These are phyloP conservation scores for Drosophila buzzatii DNA, from an alignment of 2,888 invertebrate genomes.

Conservation along the genomic window DNA sequence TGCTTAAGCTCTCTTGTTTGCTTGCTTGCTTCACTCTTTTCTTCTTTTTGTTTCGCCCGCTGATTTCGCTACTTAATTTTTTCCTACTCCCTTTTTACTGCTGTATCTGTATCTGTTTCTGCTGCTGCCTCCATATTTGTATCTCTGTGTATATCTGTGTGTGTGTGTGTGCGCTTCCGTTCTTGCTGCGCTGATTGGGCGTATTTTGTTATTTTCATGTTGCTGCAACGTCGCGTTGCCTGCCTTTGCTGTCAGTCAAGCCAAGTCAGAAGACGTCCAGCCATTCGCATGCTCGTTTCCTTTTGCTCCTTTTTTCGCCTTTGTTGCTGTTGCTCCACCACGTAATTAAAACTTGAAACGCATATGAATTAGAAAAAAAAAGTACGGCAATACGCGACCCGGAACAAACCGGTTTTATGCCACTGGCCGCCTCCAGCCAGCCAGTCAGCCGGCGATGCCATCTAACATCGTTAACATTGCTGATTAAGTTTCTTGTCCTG, in stretches of 20 bases:
- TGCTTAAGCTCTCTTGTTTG: neutral
- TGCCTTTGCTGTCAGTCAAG: constrained; percentile 72
- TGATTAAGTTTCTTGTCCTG: constrained; percentile 83
- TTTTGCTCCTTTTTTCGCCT: constrained; percentile 27
- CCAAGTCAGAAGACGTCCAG: constrained; percentile 52
- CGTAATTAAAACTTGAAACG: constrained; percentile 85
- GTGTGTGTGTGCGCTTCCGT: constrained; percentile 54
- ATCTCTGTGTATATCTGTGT: constrained; percentile 21
- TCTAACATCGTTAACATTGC: constrained; percentile 82
- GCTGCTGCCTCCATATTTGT: constrained; percentile 23
- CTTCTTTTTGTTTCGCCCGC: constrained; percentile 62
- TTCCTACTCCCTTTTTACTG: constrained; percentile 47
- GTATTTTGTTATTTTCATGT: constrained; percentile 80
- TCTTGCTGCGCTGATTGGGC: constrained; percentile 77
- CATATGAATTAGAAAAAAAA: constrained; percentile 83
- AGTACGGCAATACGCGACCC: constrained; percentile 65
- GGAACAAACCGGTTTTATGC: constrained; percentile 66
- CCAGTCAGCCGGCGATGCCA: constrained; percentile 42
- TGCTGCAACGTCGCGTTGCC: constrained; percentile 50
- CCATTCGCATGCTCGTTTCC: constrained; percentile 49
- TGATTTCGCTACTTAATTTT: constrained; percentile 79
- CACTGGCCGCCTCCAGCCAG: constrained; percentile 25
- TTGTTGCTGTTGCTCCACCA: constrained; percentile 53
- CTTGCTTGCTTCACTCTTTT: constrained; percentile 26
- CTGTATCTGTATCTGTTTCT: constrained; percentile 29